phyloP scores from a whole-genome alignment of 2,113 vertebrate genomes.

The Eonycteris spelaea region DNA sequence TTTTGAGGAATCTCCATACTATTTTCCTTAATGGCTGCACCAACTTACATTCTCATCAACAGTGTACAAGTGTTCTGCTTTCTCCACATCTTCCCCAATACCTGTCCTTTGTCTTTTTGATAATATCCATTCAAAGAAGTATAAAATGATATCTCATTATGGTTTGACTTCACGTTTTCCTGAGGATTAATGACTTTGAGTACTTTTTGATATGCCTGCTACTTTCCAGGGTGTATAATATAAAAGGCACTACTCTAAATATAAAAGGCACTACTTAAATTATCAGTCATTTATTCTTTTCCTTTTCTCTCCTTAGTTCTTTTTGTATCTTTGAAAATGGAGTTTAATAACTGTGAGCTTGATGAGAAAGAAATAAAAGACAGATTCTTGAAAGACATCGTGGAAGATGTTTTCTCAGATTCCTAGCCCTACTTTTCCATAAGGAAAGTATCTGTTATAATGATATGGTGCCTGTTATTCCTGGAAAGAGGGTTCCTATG shows the following conservation, averaged over 20 bases:
- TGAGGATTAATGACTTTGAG: background rate
- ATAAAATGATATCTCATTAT: background rate
- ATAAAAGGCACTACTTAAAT: background rate
- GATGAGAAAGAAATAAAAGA: background rate
- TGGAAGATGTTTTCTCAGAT: background rate
- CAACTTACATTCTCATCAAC: background rate
- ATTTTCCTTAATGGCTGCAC: background rate
- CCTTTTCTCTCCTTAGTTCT: background rate
- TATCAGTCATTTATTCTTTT: background rate
- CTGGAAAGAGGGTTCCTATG: fast-evolving
- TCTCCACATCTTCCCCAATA: background rate
- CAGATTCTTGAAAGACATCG: background rate
- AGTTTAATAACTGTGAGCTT: background rate
- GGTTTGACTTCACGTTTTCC: background rate
- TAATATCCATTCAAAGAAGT: background rate
- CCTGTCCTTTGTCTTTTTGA: background rate
- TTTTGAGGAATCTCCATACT: background rate
- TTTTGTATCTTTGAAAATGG: background rate
- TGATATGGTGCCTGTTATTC: background rate
- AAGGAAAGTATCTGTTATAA: background rate
- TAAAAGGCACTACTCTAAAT: background rate
- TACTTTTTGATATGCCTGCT: background rate
- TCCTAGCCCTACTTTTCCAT: background rate
- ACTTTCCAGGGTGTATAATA: background rate
- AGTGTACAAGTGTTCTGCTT: background rate